Conservation (phyloP, 2,888 invertebrate species). For the Cordilura impudica region DNA sequence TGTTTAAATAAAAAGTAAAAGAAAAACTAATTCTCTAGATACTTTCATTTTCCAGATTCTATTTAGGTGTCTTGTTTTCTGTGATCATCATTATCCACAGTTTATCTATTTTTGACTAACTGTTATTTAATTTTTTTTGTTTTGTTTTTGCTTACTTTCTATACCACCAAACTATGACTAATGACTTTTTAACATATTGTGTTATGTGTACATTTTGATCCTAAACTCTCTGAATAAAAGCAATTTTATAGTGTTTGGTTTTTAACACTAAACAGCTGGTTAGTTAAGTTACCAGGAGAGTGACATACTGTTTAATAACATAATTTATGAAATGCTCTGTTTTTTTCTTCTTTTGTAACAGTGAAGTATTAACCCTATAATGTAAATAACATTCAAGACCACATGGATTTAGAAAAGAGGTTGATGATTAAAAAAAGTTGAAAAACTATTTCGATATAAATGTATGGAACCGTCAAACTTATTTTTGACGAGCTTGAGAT, state of each 20-base stretch:
- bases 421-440: too few relatives aligned
- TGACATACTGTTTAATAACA: constrained; percentile 21
- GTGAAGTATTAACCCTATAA: not conserved
- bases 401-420: too few relatives aligned
- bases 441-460: too few relatives aligned
- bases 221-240: not conserved
- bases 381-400: not conserved
- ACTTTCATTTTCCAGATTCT: not conserved
- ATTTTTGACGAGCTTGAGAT: too few relatives aligned
- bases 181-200: constrained; percentile 43
- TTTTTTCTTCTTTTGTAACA: not conserved
- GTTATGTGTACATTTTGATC: not conserved
- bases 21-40: too few relatives aligned
- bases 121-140: not conserved
- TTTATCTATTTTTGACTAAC: not conserved
- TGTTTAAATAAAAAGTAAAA: not conserved
- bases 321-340: constrained; percentile 11
- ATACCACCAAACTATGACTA: constrained; percentile 52
- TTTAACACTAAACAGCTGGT: not conserved
- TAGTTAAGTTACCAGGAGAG: not conserved
- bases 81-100: not conserved
- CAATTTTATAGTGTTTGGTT: not conserved
- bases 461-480: too few relatives aligned
- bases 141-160: constrained; percentile 40
- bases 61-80: not conserved